Percentiles rank a stretch among this genome's conserved stretches.
phyloP scores from a whole-genome alignment of 1,140 invertebrate species.

The Drosophila insularis region DNA sequence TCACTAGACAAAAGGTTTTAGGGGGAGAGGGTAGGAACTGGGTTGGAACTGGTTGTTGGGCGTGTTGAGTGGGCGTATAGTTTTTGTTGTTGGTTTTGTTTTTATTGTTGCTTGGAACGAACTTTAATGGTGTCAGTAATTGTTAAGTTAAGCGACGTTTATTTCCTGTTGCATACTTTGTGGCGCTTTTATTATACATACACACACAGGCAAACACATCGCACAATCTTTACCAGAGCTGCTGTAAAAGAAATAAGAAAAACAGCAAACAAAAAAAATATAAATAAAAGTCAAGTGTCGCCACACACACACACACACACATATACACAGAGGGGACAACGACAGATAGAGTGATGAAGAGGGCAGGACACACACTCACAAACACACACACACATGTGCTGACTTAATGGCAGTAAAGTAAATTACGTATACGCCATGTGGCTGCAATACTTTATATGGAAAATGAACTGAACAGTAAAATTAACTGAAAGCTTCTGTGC shows the following conservation, averaged over 20 bases:
- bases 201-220: too few relatives aligned
- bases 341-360: not conserved
- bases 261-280: conserved; percentile 39
- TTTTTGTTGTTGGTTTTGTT: conserved; percentile 19
- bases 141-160: conserved; percentile 80
- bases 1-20: conserved; percentile 46
- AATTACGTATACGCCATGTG: conserved; percentile 76
- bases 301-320: conserved; percentile 23
- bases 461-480: conserved; percentile 55
- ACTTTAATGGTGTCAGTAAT: conserved; percentile 81
- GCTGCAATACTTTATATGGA: conserved; percentile 27
- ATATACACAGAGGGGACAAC: conserved; percentile 4
- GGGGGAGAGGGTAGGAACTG: not conserved
- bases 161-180: conserved; percentile 79
- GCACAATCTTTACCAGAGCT: conserved; percentile 70
- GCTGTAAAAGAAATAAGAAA: conserved; percentile 63
- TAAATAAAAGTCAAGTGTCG: conserved; percentile 76
- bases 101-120: conserved; percentile 43
- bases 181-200: conserved; percentile 70
- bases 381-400: conserved; percentile 29
- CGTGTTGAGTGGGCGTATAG: conserved; percentile 20
- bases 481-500: conserved; percentile 42
- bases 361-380: not conserved
- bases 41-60: conserved; percentile 21
- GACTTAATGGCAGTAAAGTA: conserved; percentile 49